These are phyloP conservation scores for Aspidoscelis tigris DNA, from an alignment of 2,113 vertebrate genomes.

Conservation along the genomic window DNA sequence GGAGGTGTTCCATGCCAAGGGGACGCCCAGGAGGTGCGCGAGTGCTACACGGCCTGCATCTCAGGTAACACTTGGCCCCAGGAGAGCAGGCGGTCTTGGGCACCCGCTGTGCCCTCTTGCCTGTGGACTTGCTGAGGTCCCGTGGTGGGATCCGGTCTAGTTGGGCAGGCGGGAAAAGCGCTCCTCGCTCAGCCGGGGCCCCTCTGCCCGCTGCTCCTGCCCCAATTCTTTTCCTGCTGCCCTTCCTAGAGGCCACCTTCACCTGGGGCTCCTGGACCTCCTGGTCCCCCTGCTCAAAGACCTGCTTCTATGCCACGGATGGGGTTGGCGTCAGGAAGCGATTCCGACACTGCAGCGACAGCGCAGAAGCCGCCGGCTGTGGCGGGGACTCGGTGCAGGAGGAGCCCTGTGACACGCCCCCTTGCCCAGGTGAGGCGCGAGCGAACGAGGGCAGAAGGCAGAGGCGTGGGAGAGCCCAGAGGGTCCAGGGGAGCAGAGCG, in stretches of 20 bases:
- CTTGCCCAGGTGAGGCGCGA: conserved; percentile 78
- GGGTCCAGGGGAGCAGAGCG: neutral
- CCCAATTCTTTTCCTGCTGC: neutral
- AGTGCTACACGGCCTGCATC: conserved; percentile 76
- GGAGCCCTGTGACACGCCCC: conserved; percentile 80
- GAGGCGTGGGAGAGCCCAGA: neutral
- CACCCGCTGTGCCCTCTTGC: no score
- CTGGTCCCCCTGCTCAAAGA: conserved; percentile 88
- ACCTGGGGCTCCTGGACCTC: conserved; percentile 73
- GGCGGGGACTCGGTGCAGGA: conserved; percentile 76
- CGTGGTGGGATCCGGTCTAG: neutral
- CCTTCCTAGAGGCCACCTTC: conserved; percentile 12
- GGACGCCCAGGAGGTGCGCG: conserved; percentile 75
- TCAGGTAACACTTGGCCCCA: conserved; percentile 66
- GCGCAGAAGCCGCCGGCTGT: conserved; percentile 52
- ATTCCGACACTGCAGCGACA: conserved; percentile 79
- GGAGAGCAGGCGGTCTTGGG: rapidly evolving
- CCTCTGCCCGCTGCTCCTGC: rapidly evolving
- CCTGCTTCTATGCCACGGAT: conserved; percentile 82
- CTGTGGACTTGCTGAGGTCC: no score
- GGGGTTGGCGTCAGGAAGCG: conserved; percentile 74
- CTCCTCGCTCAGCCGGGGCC: no score
- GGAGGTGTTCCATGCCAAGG: conserved; percentile 78
- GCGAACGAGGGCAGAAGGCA: neutral
- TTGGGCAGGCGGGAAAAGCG: no score